Evolutionary conservation across 2,797 vertebrate species (phyloP).

Genomic region (Dallia pectoralis): DNA sequence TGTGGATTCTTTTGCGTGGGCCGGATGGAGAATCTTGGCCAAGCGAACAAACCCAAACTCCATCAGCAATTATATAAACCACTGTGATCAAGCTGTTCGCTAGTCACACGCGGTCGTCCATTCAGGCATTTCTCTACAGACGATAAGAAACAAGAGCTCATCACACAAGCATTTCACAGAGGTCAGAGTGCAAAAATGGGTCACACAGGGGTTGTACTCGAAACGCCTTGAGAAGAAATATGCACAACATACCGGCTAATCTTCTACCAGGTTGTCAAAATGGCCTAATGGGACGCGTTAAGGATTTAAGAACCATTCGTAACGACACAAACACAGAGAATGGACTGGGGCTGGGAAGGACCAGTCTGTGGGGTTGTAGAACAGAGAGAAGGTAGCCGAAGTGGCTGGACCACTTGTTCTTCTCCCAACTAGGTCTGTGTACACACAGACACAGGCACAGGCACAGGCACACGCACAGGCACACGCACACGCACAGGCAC

Average conservation of each 20-base stretch:
- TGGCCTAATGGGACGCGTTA: neutral
- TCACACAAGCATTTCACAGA: neutral
- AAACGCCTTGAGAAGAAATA: neutral
- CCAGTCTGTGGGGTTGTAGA: neutral
- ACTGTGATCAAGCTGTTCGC: neutral
- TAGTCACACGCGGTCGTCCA: neutral
- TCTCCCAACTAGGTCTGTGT: neutral
- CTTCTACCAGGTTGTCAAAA: neutral
- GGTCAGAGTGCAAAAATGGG: neutral
- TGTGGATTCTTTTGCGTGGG: conserved; percentile 35
- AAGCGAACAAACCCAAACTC: neutral
- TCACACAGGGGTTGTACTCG: neutral
- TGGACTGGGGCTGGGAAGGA: neutral
- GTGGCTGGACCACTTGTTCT: neutral
- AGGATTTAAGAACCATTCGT: neutral
- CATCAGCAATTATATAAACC: neutral
- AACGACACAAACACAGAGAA: neutral
- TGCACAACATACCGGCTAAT: too few species aligned
- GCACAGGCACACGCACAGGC: too few species aligned
- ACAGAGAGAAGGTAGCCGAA: neutral
- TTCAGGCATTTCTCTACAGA: neutral
- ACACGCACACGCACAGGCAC: too few species aligned
- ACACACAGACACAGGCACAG: too few species aligned
- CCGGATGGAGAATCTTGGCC: neutral
- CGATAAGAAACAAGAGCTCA: neutral